Conservation (phyloP, 2,888 invertebrate species). For the Thelaira solivaga region DNA sequence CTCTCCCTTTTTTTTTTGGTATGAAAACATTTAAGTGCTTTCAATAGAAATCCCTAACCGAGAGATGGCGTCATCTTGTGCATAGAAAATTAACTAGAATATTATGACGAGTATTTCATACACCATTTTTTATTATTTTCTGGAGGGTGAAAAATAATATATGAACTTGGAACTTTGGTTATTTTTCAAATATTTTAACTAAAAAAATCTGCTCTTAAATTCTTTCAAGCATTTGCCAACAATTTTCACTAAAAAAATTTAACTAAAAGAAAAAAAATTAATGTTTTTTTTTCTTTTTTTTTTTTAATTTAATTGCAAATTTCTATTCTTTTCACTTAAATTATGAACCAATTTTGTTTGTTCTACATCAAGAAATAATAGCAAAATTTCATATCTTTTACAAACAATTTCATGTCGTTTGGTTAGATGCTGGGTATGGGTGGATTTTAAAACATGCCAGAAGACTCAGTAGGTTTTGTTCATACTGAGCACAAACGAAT, state of each 20-base stretch:
- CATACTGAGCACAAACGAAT: slow-evolving; percentile 50
- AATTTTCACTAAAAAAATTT: too few species aligned
- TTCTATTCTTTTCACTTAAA: background rate
- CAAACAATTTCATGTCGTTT: slow-evolving; percentile 37
- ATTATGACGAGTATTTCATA: too few species aligned
- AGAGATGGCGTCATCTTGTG: slow-evolving; percentile 63
- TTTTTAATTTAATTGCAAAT: slow-evolving; percentile 28
- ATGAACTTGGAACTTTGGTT: too few species aligned
- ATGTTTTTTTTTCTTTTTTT: background rate
- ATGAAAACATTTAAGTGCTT: background rate
- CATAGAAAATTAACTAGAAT: slow-evolving; percentile 58
- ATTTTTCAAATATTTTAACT: too few species aligned
- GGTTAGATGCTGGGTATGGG: too few species aligned
- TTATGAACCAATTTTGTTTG: slow-evolving; percentile 18
- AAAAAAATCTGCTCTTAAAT: too few species aligned
- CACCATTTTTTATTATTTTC: too few species aligned
- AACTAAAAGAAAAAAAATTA: too few species aligned
- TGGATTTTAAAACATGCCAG: slow-evolving; percentile 50
- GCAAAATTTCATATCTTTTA: slow-evolving; percentile 46
- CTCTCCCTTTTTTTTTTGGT: slow-evolving; percentile 11
- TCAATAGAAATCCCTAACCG: slow-evolving; percentile 28
- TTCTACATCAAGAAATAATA: slow-evolving; percentile 4
- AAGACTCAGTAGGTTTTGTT: slow-evolving; percentile 31
- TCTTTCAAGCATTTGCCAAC: too few species aligned
- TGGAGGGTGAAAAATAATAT: too few species aligned